These are phyloP conservation scores for Donacobius atricapilla DNA, from an alignment of 2,113 vertebrate species.

Conservation along the genomic window DNA sequence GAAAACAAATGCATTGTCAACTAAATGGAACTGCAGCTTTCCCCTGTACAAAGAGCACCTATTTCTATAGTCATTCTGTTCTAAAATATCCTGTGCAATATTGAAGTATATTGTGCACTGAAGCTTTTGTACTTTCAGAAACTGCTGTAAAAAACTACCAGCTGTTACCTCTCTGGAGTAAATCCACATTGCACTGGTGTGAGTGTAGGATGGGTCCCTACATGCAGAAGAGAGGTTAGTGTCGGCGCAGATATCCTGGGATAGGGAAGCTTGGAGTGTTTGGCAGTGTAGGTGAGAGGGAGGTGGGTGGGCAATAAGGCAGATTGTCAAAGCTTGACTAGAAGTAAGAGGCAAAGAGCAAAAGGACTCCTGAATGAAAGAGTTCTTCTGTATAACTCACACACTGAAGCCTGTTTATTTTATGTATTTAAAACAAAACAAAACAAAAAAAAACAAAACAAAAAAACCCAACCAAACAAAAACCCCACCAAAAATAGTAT, in stretches of 20 bases:
- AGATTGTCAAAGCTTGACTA: not conserved
- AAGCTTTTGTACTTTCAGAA: not conserved
- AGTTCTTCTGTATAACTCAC: conserved; percentile 76
- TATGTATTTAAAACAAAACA: conserved; percentile 62
- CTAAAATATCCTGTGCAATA: not conserved
- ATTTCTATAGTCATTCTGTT: not conserved
- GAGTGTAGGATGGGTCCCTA: conserved; percentile 8
- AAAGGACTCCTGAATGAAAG: conserved; percentile 89
- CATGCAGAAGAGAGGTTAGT: not conserved
- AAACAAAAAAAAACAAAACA: not conserved
- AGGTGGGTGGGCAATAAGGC: not conserved
- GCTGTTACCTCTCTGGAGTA: not conserved
- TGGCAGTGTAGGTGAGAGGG: not conserved
- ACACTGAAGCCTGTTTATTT: conserved; percentile 79
- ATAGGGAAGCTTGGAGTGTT: not conserved
- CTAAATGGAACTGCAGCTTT: not conserved
- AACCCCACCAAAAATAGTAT: conserved; percentile 41
- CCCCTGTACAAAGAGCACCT: not conserved
- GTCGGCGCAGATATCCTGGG: not conserved
- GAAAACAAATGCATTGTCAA: not conserved
- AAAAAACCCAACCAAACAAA: not conserved
- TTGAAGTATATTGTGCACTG: not conserved
- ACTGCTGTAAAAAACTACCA: not conserved
- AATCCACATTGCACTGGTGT: not conserved
- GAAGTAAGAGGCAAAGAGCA: conserved; percentile 56